A percentile compares a stretch with the other conserved stretches of the same genome.
phyloP scores from a whole-genome alignment of 1,140 invertebrate genomes.

The Halyomorpha halys region DNA sequence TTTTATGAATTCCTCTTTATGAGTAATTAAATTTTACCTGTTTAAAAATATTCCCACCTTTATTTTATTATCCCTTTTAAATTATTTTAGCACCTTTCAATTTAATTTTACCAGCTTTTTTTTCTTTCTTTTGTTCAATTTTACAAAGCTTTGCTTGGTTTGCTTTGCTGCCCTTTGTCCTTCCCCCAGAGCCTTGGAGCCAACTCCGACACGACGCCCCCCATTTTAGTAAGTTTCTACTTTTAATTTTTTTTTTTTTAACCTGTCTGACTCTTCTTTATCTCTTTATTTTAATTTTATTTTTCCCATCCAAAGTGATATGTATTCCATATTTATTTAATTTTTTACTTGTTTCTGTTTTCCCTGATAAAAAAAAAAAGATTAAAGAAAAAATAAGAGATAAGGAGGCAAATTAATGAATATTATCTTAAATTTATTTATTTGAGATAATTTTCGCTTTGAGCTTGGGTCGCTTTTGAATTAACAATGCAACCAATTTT shows the following conservation, averaged over 20 bases:
- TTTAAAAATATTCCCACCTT: not conserved
- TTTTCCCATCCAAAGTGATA: too few relatives aligned
- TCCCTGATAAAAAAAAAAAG: too few relatives aligned
- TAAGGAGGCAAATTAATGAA: too few relatives aligned
- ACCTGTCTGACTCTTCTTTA: not conserved
- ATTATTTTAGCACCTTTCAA: not conserved
- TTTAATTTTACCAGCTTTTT: not conserved
- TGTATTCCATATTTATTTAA: too few relatives aligned
- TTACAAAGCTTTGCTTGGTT: constrained; percentile 6
- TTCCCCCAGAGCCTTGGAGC: constrained; percentile 4
- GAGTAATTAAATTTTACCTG: too few relatives aligned
- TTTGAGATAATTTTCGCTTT: too few relatives aligned
- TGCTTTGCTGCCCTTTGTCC: not conserved
- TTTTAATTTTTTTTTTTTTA: constrained; percentile 9
- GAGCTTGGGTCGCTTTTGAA: too few relatives aligned
- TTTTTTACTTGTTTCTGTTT: too few relatives aligned
- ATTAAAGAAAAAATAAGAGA: too few relatives aligned
- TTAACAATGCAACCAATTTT: too few relatives aligned
- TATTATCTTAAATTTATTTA: too few relatives aligned
- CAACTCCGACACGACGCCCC: constrained; percentile 9
- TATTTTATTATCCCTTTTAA: not conserved
- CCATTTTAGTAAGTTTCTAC: constrained; percentile 13
- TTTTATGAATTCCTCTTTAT: too few relatives aligned
- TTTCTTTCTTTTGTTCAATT: not conserved
- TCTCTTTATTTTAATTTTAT: not conserved